Evolutionary conservation across 2,888 invertebrate genomes (phyloP).

Genomic region (Deroplatys truncata): DNA sequence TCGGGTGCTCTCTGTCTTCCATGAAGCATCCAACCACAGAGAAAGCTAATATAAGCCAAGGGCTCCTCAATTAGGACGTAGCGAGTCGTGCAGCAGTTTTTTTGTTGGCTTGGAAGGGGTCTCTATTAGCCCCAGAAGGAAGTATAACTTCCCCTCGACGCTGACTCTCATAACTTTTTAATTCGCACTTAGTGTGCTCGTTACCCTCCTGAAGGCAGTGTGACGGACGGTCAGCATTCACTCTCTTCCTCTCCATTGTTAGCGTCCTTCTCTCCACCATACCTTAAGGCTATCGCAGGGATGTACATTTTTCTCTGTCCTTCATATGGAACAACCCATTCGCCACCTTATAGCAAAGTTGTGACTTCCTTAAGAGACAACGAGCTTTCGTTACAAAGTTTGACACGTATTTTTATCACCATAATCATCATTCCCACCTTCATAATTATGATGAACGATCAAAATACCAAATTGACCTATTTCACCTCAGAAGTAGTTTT

Average conservation of each 20-base stretch:
- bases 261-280: neutral
- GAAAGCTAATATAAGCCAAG: neutral
- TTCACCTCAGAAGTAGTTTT: too few relatives aligned
- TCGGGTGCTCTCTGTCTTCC: too few relatives aligned
- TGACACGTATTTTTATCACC: too few relatives aligned
- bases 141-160: constrained; percentile 3
- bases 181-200: constrained; percentile 6
- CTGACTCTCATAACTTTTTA: neutral
- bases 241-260: neutral
- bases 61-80: neutral
- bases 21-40: neutral
- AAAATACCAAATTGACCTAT: too few relatives aligned
- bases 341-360: too few relatives aligned
- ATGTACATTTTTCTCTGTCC: neutral
- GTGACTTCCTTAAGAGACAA: too few relatives aligned
- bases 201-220: neutral
- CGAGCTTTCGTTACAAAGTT: too few relatives aligned
- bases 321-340: too few relatives aligned
- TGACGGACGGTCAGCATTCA: neutral
- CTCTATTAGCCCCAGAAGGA: constrained; percentile 5
- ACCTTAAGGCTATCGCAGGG: constrained; percentile 5
- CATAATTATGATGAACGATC: too few relatives aligned
- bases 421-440: too few relatives aligned
- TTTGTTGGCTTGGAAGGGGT: neutral
- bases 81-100: neutral